Evolutionary conservation across 1,140 invertebrate genomes (phyloP).

Genomic region (Radopholus similis): DNA sequence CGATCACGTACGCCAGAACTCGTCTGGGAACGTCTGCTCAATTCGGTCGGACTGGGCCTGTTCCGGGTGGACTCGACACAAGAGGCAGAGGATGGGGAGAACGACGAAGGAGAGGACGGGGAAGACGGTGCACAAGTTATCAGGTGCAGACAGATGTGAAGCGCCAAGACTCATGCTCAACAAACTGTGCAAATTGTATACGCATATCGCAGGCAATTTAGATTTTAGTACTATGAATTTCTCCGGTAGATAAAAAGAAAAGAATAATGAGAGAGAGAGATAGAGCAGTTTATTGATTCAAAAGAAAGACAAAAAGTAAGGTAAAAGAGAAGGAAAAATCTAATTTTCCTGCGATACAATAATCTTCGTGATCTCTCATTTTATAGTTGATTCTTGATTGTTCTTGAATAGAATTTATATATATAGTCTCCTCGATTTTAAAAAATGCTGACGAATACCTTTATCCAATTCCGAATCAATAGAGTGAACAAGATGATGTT

Average conservation of each 20-base stretch:
- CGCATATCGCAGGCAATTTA: too few relatives aligned
- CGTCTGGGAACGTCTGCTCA: conserved; percentile 13
- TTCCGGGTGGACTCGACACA: conserved; percentile 3
- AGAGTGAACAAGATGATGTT: background rate
- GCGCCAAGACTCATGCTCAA: background rate
- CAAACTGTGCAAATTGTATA: too few relatives aligned
- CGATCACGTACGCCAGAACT: conserved; percentile 12
- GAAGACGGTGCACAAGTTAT: background rate
- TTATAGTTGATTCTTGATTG: background rate
- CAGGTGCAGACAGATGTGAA: conserved; percentile 6
- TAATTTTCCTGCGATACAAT: background rate
- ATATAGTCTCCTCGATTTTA: background rate
- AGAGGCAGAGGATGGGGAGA: background rate
- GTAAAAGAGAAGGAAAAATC: background rate
- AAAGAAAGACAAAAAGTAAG: background rate
- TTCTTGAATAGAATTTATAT: background rate
- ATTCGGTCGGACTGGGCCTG: conserved; percentile 10
- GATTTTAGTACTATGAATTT: background rate
- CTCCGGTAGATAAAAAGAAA: background rate
- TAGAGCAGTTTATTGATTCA: background rate
- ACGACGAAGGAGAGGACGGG: background rate
- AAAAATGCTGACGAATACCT: background rate
- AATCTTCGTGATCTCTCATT: background rate
- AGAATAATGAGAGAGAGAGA: background rate
- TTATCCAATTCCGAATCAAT: background rate